Evolutionary conservation across 2,888 invertebrate genomes (phyloP).

Genomic region (Erpobdella octoculata): DNA sequence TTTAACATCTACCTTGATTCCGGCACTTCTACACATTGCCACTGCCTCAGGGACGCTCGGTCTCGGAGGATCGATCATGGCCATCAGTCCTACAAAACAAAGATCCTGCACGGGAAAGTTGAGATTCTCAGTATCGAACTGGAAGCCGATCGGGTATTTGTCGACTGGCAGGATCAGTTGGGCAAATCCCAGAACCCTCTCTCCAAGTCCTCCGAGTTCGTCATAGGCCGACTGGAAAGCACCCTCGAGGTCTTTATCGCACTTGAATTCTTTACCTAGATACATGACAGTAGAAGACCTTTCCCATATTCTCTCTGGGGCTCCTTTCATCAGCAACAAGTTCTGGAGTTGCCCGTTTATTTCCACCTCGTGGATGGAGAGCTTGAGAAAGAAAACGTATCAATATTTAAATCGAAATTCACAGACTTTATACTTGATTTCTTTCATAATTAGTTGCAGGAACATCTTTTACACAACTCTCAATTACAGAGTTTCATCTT

Average conservation of each 20-base stretch:
- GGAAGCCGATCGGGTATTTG: slow-evolving; percentile 88
- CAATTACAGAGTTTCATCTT: too few relatives aligned
- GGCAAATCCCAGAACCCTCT: slow-evolving; percentile 82
- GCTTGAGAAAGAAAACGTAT: slow-evolving; percentile 58
- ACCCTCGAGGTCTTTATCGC: slow-evolving; percentile 87
- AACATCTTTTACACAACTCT: background rate
- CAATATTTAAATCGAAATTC: too few relatives aligned
- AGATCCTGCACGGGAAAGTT: slow-evolving; percentile 76
- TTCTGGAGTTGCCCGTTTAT: slow-evolving; percentile 59
- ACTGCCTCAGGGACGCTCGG: slow-evolving; percentile 92
- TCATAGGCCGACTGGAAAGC: slow-evolving; percentile 85
- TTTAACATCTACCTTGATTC: slow-evolving; percentile 66
- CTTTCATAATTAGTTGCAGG: too few relatives aligned
- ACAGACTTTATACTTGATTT: background rate
- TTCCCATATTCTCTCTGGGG: slow-evolving; percentile 85
- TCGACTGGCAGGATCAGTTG: slow-evolving; percentile 81
- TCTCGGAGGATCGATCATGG: slow-evolving; percentile 95
- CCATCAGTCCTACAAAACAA: slow-evolving; percentile 90
- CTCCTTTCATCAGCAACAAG: slow-evolving; percentile 76
- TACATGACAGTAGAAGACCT: slow-evolving; percentile 80
- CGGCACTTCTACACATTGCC: slow-evolving; percentile 49
- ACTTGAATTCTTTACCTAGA: slow-evolving; percentile 78
- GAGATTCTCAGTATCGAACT: slow-evolving; percentile 65
- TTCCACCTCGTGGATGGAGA: slow-evolving; percentile 87
- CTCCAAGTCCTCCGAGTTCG: slow-evolving; percentile 74